Percentiles rank a stretch among this genome's conserved stretches.
phyloP scores from a whole-genome alignment of 2,888 invertebrate genomes.

The Pycnomerus fuliginosus region DNA sequence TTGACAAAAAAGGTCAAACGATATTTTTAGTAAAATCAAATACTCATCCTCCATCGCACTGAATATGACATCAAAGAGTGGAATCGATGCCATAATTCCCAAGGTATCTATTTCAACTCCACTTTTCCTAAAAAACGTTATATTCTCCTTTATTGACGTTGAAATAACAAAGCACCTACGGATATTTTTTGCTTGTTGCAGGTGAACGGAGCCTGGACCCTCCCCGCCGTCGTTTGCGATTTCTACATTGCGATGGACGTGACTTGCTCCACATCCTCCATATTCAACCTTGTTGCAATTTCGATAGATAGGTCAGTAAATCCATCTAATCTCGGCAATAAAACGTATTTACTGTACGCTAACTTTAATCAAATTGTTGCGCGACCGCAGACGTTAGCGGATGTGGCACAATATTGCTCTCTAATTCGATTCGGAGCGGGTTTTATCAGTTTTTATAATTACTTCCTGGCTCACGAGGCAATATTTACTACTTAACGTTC shows the following conservation, averaged over 20 bases:
- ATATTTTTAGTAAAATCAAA: too few species aligned
- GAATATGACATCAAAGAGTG: constrained; percentile 10
- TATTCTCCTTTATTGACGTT: neutral
- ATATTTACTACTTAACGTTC: too few species aligned
- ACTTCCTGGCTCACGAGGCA: too few species aligned
- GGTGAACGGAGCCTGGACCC: constrained; percentile 87
- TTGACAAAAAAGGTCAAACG: too few species aligned
- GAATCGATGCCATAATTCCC: constrained; percentile 10
- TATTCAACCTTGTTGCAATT: constrained; percentile 96
- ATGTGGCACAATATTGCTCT: constrained; percentile 6
- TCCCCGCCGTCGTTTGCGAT: constrained; percentile 91
- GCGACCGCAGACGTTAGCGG: constrained; percentile 2
- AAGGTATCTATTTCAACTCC: constrained; percentile 11
- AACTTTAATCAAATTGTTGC: constrained; percentile 8
- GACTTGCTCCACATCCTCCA: constrained; percentile 95
- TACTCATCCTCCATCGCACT: too few species aligned
- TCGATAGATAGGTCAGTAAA: constrained; percentile 90
- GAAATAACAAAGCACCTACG: too few species aligned
- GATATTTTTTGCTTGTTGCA: constrained; percentile 55
- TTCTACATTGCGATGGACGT: constrained; percentile 98
- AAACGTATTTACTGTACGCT: constrained; percentile 3
- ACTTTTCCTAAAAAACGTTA: neutral
- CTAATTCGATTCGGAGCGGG: too few species aligned
- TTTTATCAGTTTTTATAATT: too few species aligned
- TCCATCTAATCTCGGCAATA: neutral